Conservation (phyloP, 2,797 vertebrate genomes). For the Poecile montanus region DNA sequence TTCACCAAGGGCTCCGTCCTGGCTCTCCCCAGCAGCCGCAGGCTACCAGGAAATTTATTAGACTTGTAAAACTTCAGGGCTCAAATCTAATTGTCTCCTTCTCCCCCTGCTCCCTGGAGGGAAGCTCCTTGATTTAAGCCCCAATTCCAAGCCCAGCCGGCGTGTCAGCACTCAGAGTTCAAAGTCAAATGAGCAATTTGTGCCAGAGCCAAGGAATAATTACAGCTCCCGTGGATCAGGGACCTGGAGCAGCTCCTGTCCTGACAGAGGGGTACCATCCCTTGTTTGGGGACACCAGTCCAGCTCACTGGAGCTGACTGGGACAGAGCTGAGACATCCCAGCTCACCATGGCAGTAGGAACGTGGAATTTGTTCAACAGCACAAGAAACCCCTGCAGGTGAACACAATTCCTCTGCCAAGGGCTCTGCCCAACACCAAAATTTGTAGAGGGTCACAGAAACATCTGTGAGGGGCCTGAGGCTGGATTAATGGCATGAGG, state of each 20-base stretch:
- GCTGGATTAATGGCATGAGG: neutral
- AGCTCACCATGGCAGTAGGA: fast-evolving
- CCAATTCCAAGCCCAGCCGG: constrained; percentile 15
- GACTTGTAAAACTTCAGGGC: constrained; percentile 70
- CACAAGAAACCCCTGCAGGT: neutral
- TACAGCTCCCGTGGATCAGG: neutral
- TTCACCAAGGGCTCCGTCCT: neutral
- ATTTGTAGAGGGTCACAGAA: neutral
- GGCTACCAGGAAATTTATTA: constrained; percentile 70
- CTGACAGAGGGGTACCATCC: neutral
- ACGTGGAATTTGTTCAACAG: fast-evolving
- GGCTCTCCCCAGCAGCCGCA: neutral
- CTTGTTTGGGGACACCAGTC: neutral
- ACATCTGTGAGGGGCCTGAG: neutral
- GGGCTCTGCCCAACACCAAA: neutral
- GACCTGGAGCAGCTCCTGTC: neutral
- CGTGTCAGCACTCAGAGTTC: neutral
- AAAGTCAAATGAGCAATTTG: constrained; percentile 52
- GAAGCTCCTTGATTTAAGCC: constrained; percentile 62
- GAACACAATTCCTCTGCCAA: neutral
- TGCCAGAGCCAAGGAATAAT: constrained; percentile 44
- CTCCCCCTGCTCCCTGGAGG: constrained; percentile 33
- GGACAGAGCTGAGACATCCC: neutral
- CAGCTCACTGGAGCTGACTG: neutral
- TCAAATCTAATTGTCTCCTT: constrained; percentile 67